Conservation (phyloP, 2,797 vertebrate species). For the Trachops cirrhosus region DNA sequence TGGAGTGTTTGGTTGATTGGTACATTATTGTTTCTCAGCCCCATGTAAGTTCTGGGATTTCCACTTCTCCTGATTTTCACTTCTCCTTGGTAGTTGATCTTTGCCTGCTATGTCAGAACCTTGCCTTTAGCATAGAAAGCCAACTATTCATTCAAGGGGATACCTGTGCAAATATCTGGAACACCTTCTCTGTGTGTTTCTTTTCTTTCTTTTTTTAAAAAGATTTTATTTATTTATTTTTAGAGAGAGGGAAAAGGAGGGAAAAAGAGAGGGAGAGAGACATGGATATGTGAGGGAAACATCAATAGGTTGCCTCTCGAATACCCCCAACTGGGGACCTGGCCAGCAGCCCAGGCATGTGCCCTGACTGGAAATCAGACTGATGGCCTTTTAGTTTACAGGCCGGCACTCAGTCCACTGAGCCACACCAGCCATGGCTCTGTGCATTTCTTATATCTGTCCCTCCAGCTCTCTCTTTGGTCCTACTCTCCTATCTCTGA, state of each 20-base stretch:
- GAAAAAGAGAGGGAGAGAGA: too few species aligned
- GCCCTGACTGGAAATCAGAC: too few species aligned
- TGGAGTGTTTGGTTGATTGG: rapidly evolving
- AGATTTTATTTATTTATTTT: too few species aligned
- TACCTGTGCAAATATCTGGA: neutral
- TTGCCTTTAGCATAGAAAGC: neutral
- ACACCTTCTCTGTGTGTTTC: neutral
- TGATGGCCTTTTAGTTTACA: too few species aligned
- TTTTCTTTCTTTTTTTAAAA: neutral
- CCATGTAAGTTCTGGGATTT: neutral
- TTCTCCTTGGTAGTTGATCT: neutral
- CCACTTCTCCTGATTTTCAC: neutral
- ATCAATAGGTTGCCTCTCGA: too few species aligned
- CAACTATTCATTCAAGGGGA: neutral
- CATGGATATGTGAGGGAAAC: too few species aligned
- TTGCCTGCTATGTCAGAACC: neutral
- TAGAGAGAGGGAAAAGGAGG: too few species aligned
- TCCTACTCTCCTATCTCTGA: too few species aligned
- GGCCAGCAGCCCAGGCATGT: too few species aligned
- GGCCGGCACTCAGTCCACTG: too few species aligned
- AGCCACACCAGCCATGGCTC: too few species aligned
- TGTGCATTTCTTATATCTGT: neutral
- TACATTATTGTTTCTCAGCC: neutral
- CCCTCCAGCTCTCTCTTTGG: neutral
- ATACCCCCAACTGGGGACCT: too few species aligned